Evolutionary conservation across 1,140 invertebrate genomes (phyloP), one percentile per base, ranked within the genome.

Genomic region (Aethina tumida): DNA sequence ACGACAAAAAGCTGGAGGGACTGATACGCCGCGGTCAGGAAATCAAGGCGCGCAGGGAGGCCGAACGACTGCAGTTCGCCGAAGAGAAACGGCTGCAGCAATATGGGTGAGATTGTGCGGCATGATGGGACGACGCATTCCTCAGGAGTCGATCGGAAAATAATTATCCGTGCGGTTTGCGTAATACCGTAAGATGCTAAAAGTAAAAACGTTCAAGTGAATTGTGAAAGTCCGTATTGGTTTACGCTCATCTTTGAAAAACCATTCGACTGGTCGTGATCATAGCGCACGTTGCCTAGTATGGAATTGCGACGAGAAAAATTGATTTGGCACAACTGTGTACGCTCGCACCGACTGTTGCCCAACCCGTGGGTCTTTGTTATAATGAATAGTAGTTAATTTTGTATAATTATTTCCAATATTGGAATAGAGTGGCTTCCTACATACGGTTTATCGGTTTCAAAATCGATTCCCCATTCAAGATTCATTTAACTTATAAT

Each of bases 71-170:
- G 13, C 39, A 59, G 41, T 30, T 62, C 16, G 59, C 60, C 0
- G 47, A 57, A 33, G 29, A 60, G 27, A 60, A 60, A 36, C 37
- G 52, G 17, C 44, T 59, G n/a, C 50, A 55, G 41, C 59, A 62
- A 52, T 59, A 55, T 31, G 45, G 43, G 58, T 60, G 47, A 47
- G 37, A 16, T 18, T 27, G n/a, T 24, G n/a, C 22, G 8, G 22
- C 7, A 12, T 24, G 8, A 24, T 8, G 7, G 7, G 7, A 24
- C 22, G 7, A 24, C 22, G 22, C 7, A 12, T 8, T 12, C 22
- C 7, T 8, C 22, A 8, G 7, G n/a, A 12, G 22, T 24, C 7
- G 22, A 24, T 24, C 22, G 7, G 22, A 24, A 24, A 9, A 30
- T 12, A 9, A 30, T 30, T 14, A 8, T 24, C 12, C 7, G n/a